A percentile compares a stretch with the other conserved stretches of the same genome.
These are phyloP conservation scores for Agonum fuliginosum DNA, from an alignment of 2,888 invertebrate species.

Conservation along the genomic window DNA sequence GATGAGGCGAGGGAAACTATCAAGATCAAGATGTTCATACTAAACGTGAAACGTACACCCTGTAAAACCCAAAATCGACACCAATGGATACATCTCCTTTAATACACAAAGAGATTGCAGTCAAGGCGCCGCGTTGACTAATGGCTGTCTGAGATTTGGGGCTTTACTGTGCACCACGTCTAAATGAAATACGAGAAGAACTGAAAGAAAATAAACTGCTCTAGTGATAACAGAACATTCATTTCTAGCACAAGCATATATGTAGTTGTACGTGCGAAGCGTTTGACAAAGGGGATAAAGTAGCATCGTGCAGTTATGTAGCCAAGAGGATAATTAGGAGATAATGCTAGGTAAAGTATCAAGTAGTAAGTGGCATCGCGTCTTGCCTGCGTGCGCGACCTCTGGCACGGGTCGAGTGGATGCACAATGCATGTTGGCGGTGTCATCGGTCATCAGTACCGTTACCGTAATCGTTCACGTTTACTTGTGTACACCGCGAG, in stretches of 20 bases:
- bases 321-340: constrained; percentile 2
- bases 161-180: constrained; percentile 36
- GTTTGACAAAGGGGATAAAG: neutral
- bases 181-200: constrained; percentile 35
- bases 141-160: constrained; percentile 27
- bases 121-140: neutral
- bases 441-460: constrained; percentile 31
- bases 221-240: constrained; percentile 38
- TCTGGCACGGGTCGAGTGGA: constrained; percentile 58
- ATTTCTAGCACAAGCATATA: constrained; percentile 26
- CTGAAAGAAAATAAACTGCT: constrained; percentile 33
- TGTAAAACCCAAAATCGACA: neutral
- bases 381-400: constrained; percentile 53
- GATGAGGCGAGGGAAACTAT: constrained; percentile 27
- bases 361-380: constrained; percentile 54
- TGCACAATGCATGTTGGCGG: constrained; percentile 58
- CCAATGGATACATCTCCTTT: constrained; percentile 19
- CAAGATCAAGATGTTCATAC: neutral
- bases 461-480: constrained; percentile 5
- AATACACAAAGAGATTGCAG: neutral
- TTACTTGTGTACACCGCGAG: constrained; percentile 27
- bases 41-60: too few relatives aligned
- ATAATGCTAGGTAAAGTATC: neutral
- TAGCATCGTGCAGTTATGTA: too few relatives aligned
- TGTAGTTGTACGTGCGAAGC: constrained; percentile 19